Base-by-base conservation (phyloP, 1,140 invertebrate species). In the Macrobrachium nipponense region DNA sequence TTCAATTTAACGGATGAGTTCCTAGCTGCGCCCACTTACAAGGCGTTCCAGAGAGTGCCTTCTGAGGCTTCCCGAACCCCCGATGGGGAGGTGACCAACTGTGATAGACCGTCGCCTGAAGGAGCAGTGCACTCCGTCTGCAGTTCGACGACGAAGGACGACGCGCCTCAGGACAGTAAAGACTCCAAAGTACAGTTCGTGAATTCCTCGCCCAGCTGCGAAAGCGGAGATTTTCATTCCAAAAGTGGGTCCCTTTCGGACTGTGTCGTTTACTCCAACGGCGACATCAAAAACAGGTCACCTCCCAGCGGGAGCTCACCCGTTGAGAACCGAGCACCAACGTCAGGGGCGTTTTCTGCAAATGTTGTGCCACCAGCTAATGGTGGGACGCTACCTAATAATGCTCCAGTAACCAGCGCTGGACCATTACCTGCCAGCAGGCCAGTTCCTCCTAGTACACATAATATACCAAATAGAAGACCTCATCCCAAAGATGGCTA, bases 1-100 rank as follows among this genome's bases (percentile, higher is more conserved):
- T 89, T 89, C 80, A 84, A 64, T 82, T 27, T 79, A 43, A 89
- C 77, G 36, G 80, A 87, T n/a, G 81, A 79, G 27, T 83, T 64
- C 77, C 68, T 68, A 51, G 80, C 17, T 62, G 68, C 80, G n/a
- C 72, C 17, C 68, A 82, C 62, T 76, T 66, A 66, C n/a, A 83
- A 77, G 70, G 43, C 78, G 27, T 62, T 17, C 51, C 51, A 51
- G 61, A 86, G 64, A 17, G 27, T n/a, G 43, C n/a, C 80, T 36
- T 58, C n/a, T 58, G 64, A 36, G 68, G 64, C 27, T 20, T 51
- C 43, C n/a, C 51, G 62, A 44, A n/a, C 44, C 27, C 79, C 58
- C 27, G 73, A 76, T 17, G 20, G 43, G 61, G 80, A 61, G 66
- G 79, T 27, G 43, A 64, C 73, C 66, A 66, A 14, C 10, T 77